Percentiles rank a stretch among this genome's conserved stretches.
Conservation (phyloP, 2,113 vertebrate species). For the Phocoena sinus region DNA sequence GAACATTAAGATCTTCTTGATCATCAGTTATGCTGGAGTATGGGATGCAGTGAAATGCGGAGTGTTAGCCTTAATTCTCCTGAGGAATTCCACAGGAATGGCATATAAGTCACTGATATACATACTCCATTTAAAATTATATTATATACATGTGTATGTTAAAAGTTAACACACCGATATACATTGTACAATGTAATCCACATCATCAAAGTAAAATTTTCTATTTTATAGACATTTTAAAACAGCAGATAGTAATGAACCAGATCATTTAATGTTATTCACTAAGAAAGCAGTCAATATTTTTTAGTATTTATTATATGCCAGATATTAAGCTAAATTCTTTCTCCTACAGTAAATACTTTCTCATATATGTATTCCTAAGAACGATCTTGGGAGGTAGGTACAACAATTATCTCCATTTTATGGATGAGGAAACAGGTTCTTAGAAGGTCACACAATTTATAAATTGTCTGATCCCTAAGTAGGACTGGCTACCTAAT, state of each 20-base stretch:
- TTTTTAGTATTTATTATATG: background rate
- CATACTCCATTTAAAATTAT: background rate
- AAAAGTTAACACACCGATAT: background rate
- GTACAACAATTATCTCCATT: background rate
- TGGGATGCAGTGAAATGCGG: background rate
- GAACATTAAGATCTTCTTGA: background rate
- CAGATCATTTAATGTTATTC: background rate
- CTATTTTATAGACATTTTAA: background rate
- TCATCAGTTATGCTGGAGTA: background rate
- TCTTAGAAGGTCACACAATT: background rate
- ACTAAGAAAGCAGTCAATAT: background rate
- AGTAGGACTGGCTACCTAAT: background rate
- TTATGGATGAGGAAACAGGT: background rate
- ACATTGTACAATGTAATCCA: background rate
- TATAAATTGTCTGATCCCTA: background rate
- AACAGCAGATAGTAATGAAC: background rate
- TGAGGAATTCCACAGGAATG: background rate
- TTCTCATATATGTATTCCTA: background rate
- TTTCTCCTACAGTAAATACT: background rate
- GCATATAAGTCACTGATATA: background rate
- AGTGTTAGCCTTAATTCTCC: background rate
- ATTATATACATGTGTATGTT: background rate
- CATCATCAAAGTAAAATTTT: background rate
- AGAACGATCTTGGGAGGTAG: background rate
- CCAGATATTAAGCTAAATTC: background rate